phyloP scores from a whole-genome alignment of 1,140 invertebrate genomes.

The Oscheius sp. region DNA sequence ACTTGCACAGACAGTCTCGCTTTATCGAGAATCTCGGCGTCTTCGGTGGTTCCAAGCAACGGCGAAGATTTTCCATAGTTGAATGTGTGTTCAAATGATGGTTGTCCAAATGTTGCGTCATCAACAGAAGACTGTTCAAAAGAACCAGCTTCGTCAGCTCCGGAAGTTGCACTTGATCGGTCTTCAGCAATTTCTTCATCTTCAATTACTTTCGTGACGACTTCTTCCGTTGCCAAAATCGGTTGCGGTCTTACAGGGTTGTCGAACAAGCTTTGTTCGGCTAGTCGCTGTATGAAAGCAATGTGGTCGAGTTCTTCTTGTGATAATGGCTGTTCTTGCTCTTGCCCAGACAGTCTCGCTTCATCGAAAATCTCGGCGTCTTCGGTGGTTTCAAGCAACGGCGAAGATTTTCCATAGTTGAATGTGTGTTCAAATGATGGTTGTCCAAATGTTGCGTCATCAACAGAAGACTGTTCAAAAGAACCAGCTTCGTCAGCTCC shows the following conservation, averaged over 20 bases:
- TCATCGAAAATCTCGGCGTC: neutral
- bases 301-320: conserved; percentile 37
- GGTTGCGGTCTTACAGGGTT: neutral
- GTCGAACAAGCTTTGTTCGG: conserved; percentile 37
- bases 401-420: conserved; percentile 21
- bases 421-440: conserved; percentile 6
- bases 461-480: conserved; percentile 12
- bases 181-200: neutral
- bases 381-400: conserved; percentile 20
- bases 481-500: conserved; percentile 24
- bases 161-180: conserved; percentile 6
- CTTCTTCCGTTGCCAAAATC: neutral
- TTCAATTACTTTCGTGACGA: neutral
- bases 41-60: neutral
- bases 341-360: neutral
- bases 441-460: too few species aligned
- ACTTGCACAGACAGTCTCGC: neutral
- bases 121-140: conserved; percentile 3
- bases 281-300: conserved; percentile 24
- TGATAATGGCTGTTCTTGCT: conserved; percentile 12
- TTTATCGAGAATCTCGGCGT: neutral
- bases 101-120: neutral
- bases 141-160: neutral
- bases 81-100: conserved; percentile 9
- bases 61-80: neutral